Evolutionary conservation across 2,113 vertebrate genomes (phyloP).

Genomic region (Erinaceus europaeus): DNA sequence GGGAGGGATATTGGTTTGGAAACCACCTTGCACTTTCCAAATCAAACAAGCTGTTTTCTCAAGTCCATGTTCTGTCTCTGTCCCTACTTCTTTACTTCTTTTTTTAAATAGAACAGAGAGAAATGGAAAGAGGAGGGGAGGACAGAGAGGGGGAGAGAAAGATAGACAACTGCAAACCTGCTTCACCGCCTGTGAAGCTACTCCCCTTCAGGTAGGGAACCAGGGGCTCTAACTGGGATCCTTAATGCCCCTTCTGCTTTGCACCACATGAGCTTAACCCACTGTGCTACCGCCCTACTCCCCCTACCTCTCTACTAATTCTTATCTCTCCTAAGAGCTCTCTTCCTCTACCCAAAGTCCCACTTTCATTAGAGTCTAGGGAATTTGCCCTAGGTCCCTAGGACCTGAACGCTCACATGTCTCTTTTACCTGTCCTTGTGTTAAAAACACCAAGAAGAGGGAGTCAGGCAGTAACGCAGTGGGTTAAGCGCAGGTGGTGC

Average conservation of each 20-base stretch:
- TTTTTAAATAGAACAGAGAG: no score
- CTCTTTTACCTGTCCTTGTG: neutral
- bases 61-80: constrained; percentile 32
- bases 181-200: no score
- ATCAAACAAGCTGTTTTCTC: constrained; percentile 48
- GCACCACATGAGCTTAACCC: no score
- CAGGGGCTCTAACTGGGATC: no score
- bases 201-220: no score
- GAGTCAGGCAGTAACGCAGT: no score
- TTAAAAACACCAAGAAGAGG: neutral
- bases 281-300: no score
- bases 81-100: neutral
- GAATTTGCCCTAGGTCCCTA: neutral
- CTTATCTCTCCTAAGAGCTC: constrained; percentile 19
- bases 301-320: neutral
- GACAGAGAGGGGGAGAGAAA: no score
- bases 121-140: no score
- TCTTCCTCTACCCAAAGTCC: neutral
- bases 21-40: constrained; percentile 53
- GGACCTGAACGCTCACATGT: neutral
- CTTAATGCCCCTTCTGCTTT: no score
- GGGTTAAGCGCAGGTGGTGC: no score
- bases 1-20: constrained; percentile 53
- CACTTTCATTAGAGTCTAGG: neutral
- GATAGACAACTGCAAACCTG: no score